Percentiles rank a stretch among this genome's conserved stretches.
phyloP scores from a whole-genome alignment of 64 coral and sea anemone species.

The Acropora tenuis region DNA sequence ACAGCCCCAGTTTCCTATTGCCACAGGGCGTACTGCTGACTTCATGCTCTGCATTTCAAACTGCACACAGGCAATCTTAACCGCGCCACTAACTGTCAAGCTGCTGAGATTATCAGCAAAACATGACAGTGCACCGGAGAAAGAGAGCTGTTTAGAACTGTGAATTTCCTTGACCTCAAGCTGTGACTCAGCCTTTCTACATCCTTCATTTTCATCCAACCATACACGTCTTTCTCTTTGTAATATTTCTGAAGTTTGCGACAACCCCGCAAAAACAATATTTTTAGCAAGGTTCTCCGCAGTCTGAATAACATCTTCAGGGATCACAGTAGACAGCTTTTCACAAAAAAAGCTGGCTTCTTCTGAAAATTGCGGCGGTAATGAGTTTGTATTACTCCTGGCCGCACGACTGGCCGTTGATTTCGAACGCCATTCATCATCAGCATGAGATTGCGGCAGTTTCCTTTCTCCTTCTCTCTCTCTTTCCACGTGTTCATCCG shows the following conservation, averaged over 20 bases:
- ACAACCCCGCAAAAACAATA: constrained; percentile 7
- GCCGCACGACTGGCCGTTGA: no score
- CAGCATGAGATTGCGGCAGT: background rate
- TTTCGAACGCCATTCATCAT: background rate
- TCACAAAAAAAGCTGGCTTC: no score
- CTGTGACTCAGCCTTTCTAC: background rate
- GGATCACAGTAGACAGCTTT: background rate
- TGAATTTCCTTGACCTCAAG: background rate
- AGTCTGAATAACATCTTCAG: background rate
- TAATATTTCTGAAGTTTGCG: constrained; percentile 15
- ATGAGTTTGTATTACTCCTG: no score
- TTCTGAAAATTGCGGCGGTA: no score
- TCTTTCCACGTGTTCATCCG: background rate
- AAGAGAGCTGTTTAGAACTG: background rate
- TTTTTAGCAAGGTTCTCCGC: constrained; percentile 24
- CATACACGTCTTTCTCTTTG: background rate
- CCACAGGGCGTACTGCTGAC: constrained; percentile 35
- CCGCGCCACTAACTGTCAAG: constrained; percentile 32
- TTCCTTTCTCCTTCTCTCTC: background rate
- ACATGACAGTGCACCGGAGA: background rate
- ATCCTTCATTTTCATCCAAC: background rate
- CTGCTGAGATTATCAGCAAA: constrained; percentile 42
- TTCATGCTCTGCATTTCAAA: constrained; percentile 15
- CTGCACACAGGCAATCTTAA: constrained; percentile 41
- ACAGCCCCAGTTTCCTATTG: constrained; percentile 78